Evolutionary conservation across 2,797 vertebrate genomes (phyloP).

Genomic region (Cuniculus paca): DNA sequence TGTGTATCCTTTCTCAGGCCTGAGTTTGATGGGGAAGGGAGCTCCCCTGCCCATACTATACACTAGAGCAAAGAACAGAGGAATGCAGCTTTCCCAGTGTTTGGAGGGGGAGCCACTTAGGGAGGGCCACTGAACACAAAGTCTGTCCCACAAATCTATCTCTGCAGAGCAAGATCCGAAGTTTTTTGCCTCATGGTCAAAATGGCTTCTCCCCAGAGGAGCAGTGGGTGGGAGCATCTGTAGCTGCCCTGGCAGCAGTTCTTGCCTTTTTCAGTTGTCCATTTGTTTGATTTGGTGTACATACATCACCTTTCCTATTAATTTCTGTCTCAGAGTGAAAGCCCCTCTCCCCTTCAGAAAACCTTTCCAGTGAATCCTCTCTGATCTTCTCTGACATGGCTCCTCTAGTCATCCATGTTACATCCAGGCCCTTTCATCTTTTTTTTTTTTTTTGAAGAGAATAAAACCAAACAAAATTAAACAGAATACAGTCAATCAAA

Average conservation of each 20-base stretch:
- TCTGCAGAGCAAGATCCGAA: no score
- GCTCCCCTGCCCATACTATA: not conserved
- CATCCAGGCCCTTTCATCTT: not conserved
- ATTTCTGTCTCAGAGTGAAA: not conserved
- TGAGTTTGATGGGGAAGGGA: not conserved
- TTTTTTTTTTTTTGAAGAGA: no score
- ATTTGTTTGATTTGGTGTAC: not conserved
- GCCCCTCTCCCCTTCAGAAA: not conserved
- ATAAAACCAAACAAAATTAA: no score
- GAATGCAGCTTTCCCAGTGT: not conserved
- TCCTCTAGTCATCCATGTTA: not conserved
- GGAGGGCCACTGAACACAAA: not conserved
- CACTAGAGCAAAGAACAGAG: not conserved
- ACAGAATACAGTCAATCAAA: no score
- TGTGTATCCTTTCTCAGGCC: not conserved
- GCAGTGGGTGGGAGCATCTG: not conserved
- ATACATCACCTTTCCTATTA: not conserved
- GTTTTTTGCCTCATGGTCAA: no score
- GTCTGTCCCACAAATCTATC: not conserved
- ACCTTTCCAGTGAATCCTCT: not conserved
- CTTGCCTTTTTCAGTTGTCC: not conserved
- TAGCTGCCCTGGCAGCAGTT: not conserved
- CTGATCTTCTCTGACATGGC: not conserved
- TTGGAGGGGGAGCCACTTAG: not conserved
- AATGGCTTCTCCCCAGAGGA: no score